Conservation (phyloP, 2,888 invertebrate genomes). For the Melieria omissa region DNA sequence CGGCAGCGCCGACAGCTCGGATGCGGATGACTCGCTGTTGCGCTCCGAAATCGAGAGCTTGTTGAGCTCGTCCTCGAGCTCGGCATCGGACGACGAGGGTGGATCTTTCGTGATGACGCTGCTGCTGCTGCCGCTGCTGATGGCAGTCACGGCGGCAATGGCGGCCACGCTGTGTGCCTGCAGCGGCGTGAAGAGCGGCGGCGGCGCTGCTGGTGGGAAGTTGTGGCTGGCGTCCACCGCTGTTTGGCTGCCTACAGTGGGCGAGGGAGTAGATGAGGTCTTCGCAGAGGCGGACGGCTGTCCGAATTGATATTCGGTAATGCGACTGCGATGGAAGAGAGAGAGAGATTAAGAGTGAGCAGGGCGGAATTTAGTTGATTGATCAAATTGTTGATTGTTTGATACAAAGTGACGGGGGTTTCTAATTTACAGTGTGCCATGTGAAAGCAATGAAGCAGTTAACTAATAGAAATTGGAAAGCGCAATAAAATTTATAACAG, state of each 20-base stretch:
- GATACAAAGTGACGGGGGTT: too few species aligned
- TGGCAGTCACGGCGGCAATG: slow-evolving; percentile 33
- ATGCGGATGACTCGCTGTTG: slow-evolving; percentile 45
- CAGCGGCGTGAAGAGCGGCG: slow-evolving; percentile 45
- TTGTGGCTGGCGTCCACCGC: slow-evolving; percentile 26
- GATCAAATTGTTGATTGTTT: too few species aligned
- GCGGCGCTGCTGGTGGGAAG: slow-evolving; percentile 39
- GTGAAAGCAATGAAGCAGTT: too few species aligned
- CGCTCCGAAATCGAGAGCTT: slow-evolving; percentile 45
- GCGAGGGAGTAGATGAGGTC: slow-evolving; percentile 52
- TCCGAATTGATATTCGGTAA: slow-evolving; percentile 55
- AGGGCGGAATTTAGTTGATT: too few species aligned
- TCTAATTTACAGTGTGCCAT: too few species aligned
- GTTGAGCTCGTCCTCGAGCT: slow-evolving; percentile 49
- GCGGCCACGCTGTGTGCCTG: slow-evolving; percentile 40
- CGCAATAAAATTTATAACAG: too few species aligned
- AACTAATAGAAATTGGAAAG: too few species aligned
- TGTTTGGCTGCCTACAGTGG: slow-evolving; percentile 47
- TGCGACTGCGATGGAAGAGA: slow-evolving; percentile 44
- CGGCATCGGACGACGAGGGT: slow-evolving; percentile 48
- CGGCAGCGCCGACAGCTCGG: slow-evolving; percentile 40
- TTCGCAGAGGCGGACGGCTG: slow-evolving; percentile 42
- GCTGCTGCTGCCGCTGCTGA: slow-evolving; percentile 36
- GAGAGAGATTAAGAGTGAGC: neutral
- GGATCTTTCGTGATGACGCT: slow-evolving; percentile 49